Percentiles rank a stretch among this genome's conserved stretches.
phyloP scores from a whole-genome alignment of 2,888 invertebrate species.

The Spialia ferax region DNA sequence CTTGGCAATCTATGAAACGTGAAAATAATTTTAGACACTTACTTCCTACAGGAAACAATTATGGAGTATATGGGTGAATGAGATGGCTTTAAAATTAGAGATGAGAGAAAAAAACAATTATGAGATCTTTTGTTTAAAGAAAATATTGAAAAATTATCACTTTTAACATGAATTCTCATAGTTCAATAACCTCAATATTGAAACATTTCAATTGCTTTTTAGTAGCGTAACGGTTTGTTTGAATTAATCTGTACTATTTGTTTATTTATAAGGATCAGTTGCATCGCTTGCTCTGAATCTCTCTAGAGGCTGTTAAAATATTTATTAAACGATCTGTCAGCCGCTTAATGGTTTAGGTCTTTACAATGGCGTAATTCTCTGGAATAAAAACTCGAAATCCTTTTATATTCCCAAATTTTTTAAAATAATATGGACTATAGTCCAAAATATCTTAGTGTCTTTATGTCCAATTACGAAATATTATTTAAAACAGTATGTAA shows the following conservation, averaged over 20 bases:
- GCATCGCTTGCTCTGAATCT: conserved; percentile 1
- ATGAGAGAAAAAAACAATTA: too few species aligned
- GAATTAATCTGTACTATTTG: not conserved
- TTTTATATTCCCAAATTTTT: too few species aligned
- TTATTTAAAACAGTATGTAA: too few species aligned
- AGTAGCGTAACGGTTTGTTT: not conserved
- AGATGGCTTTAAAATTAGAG: too few species aligned
- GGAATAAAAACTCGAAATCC: not conserved
- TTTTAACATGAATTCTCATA: not conserved
- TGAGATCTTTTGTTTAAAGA: too few species aligned
- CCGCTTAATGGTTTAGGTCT: not conserved
- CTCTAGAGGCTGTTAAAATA: not conserved
- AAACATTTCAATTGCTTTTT: not conserved
- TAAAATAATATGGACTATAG: too few species aligned
- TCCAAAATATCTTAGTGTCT: too few species aligned
- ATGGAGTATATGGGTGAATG: too few species aligned
- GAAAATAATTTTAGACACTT: conserved; percentile 6
- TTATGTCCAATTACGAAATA: too few species aligned
- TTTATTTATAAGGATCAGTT: not conserved
- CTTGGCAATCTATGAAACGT: conserved; percentile 3
- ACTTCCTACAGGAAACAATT: conserved; percentile 3
- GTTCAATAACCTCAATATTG: not conserved
- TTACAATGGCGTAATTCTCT: conserved; percentile 4
- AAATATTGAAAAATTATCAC: too few species aligned
- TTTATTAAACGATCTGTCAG: not conserved